These are phyloP conservation scores for Anabas testudineus DNA, from an alignment of 2,797 vertebrate species.

Conservation along the genomic window DNA sequence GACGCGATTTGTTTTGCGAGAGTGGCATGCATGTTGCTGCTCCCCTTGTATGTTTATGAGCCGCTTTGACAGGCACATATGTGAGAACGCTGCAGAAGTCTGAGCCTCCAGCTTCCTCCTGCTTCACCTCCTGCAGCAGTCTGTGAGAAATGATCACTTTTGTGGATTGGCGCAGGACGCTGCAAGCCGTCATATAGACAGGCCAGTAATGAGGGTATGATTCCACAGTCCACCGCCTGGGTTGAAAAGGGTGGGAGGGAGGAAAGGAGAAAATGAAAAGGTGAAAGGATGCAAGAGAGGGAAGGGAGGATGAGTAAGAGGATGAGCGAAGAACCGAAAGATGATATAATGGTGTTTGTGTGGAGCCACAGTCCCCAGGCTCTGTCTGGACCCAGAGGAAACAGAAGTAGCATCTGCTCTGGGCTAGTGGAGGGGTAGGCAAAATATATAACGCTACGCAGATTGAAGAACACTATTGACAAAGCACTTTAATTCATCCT, in stretches of 20 bases:
- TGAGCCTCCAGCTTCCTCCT: conserved; percentile 44
- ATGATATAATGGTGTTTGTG: conserved; percentile 58
- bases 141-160: conserved; percentile 62
- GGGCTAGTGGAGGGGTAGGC: conserved; percentile 29
- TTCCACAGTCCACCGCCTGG: conserved; percentile 51
- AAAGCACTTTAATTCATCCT: conserved; percentile 34
- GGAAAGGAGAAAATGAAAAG: conserved; percentile 31
- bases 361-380: conserved; percentile 51
- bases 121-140: conserved; percentile 32
- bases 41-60: conserved; percentile 48
- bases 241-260: conserved; percentile 22
- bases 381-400: conserved; percentile 64
- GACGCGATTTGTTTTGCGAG: conserved; percentile 51
- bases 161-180: conserved; percentile 52
- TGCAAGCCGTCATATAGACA: conserved; percentile 57
- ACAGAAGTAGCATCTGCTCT: conserved; percentile 56
- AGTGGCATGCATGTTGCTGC: conserved; percentile 52
- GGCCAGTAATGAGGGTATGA: conserved; percentile 66
- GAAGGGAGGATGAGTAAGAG: conserved; percentile 5
- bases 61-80: conserved; percentile 60
- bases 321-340: conserved; percentile 39
- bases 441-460: conserved; percentile 16
- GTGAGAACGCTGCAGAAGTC: conserved; percentile 54
- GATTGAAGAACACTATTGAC: conserved; percentile 39
- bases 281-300: conserved; percentile 12